These are phyloP conservation scores for Balanococcus diminutus DNA, from an alignment of 2,888 invertebrate species.

Conservation along the genomic window DNA sequence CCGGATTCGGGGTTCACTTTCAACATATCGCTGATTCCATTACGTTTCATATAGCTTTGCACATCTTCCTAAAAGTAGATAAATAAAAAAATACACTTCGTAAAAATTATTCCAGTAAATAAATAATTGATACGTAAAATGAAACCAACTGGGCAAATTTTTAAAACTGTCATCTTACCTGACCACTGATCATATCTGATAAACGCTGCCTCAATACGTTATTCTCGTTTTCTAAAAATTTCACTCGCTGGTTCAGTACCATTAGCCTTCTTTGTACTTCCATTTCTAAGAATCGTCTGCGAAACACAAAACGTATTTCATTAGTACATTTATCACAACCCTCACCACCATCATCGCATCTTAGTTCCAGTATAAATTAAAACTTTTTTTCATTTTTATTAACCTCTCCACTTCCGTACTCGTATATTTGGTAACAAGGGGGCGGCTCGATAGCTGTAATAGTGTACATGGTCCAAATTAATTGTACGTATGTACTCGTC, in stretches of 20 bases:
- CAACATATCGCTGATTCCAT: constrained; percentile 60
- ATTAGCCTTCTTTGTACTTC: constrained; percentile 81
- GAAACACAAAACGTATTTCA: constrained; percentile 45
- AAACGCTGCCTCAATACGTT: constrained; percentile 81
- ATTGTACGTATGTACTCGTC: neutral
- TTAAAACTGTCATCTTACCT: constrained; percentile 60
- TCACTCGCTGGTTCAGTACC: constrained; percentile 83
- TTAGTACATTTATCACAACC: no score
- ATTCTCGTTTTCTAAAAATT: constrained; percentile 85
- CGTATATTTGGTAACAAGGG: constrained; percentile 5
- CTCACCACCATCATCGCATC: constrained; percentile 17
- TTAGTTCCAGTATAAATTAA: constrained; percentile 17
- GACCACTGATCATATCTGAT: constrained; percentile 69
- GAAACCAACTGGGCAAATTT: neutral
- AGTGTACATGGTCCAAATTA: neutral
- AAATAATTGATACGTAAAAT: no score
- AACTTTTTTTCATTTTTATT: neutral
- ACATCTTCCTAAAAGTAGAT: constrained; percentile 59
- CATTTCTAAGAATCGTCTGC: constrained; percentile 80
- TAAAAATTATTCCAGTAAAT: neutral
- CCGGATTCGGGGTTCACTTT: constrained; percentile 57
- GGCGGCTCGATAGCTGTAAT: neutral
- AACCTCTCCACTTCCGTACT: neutral
- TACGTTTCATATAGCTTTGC: constrained; percentile 60
- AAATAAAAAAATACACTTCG: neutral